Base-by-base conservation (phyloP, 2,888 invertebrate species). In the Napeogenes inachia region DNA sequence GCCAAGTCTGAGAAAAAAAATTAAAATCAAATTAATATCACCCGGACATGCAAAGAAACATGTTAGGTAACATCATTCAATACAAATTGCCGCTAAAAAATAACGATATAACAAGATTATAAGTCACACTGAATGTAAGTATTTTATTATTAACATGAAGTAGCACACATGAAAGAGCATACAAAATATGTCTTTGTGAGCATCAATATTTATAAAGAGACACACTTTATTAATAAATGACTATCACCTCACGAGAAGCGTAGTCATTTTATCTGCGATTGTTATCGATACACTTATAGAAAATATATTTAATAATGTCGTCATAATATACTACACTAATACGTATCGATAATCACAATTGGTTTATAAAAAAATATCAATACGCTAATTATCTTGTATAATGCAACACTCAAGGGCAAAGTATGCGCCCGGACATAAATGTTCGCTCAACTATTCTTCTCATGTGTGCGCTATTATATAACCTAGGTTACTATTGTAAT, bases 351-450 rank as follows among this genome's bases (percentile, higher is more conserved):
- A 21, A 61, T 56, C 56, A 53, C 45, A 81, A 82, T 83, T 81
- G 79, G 80, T 82, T 85, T 87, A 85, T 85, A 82, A 79, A 73
- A 77, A 82, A 87, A 89, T 87, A 87, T 89, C 85, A 86, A 87
- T 85, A 84, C 87, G 87, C 82, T 83, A 85, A 86, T 85, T 87
- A 82, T 86, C 84, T 85, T 85, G 80, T 80, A 81, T 79, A 82
- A 83, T 85, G 83, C 80, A 84, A 80, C 82, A 84, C 80, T 87
- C 89, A 89, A 89, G 89, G 89, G 87, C 86, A 89, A 85, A 84
- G 81, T 84, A 85, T 85, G 80, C 78, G 83, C 77, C 80, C 82
- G 82, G 78, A 72, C 85, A 77, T 82, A 64, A 61, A 83, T 81
- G 80, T 80, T 74, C 72, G 71, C 73, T 75, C 77, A 72, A 70